Conservation (phyloP, 2,797 vertebrate species). For the Gouania willdenowi region DNA sequence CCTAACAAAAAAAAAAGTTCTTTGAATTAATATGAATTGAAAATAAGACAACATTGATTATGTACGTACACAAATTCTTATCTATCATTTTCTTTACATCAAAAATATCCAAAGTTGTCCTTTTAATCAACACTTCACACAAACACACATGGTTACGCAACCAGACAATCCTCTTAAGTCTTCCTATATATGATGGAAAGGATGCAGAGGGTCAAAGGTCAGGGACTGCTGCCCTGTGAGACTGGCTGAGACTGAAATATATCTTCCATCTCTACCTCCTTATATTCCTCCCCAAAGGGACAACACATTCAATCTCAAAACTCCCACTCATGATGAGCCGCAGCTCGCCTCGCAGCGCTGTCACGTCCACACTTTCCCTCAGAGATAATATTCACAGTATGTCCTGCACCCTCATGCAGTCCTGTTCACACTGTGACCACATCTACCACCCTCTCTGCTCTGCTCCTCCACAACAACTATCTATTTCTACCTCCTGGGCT, state of each 20-base stretch:
- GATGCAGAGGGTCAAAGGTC: constrained; percentile 37
- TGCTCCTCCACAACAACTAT: too few species aligned
- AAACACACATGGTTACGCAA: constrained; percentile 7
- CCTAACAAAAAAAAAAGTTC: too few species aligned
- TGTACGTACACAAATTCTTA: too few species aligned
- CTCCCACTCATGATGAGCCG: constrained; percentile 34
- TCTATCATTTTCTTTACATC: constrained; percentile 20
- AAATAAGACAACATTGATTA: too few species aligned
- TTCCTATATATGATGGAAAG: constrained; percentile 25
- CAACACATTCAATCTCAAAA: constrained; percentile 19
- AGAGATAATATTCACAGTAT: constrained; percentile 46
- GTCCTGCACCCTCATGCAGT: constrained; percentile 38
- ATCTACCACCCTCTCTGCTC: neutral
- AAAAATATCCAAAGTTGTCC: constrained; percentile 11
- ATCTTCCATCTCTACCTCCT: constrained; percentile 38
- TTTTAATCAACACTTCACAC: neutral
- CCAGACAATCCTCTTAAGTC: constrained; percentile 2
- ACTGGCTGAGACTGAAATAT: constrained; percentile 22
- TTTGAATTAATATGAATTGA: too few species aligned
- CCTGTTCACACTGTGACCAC: constrained; percentile 24
- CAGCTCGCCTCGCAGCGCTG: constrained; percentile 35
- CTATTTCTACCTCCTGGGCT: neutral
- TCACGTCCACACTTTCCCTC: constrained; percentile 37
- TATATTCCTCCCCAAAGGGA: constrained; percentile 34
- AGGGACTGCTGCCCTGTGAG: constrained; percentile 24